phyloP scores from a whole-genome alignment of 1,140 invertebrate genomes.

The Drosophila persimilis region DNA sequence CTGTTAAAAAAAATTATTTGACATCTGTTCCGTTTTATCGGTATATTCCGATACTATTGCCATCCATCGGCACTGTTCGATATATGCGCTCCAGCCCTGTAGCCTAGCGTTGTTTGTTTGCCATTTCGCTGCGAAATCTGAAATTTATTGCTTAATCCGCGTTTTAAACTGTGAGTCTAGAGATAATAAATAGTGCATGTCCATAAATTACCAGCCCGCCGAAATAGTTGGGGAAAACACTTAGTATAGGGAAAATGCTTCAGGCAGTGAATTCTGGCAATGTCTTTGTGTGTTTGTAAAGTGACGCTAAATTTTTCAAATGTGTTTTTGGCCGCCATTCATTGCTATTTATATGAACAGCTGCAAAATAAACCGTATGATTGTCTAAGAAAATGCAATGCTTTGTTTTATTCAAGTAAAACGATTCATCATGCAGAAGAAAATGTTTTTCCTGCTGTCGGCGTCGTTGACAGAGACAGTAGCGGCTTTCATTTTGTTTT shows the following conservation, averaged over 20 bases:
- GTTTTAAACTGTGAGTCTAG: conserved; percentile 28
- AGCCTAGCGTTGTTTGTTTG: conserved; percentile 40
- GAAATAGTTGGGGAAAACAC: neutral
- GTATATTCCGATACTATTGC: too few species aligned
- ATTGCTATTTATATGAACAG: neutral
- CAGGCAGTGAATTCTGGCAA: conserved; percentile 1
- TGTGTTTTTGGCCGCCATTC: conserved; percentile 35
- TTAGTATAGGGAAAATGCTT: neutral
- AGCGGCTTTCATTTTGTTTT: conserved; percentile 77
- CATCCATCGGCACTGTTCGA: too few species aligned
- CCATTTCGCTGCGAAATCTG: conserved; percentile 24
- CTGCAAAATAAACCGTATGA: neutral
- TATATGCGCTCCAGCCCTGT: too few species aligned
- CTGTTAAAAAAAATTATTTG: too few species aligned
- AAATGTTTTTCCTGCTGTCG: conserved; percentile 31
- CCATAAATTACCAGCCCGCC: neutral
- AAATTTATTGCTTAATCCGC: conserved; percentile 14
- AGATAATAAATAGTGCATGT: neutral
- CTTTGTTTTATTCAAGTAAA: conserved; percentile 2
- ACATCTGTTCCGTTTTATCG: too few species aligned
- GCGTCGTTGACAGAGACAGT: conserved; percentile 52
- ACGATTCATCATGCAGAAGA: neutral
- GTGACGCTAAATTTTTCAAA: conserved; percentile 66
- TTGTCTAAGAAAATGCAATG: neutral
- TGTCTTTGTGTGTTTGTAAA: conserved; percentile 54